Evolutionary conservation across 53 echinoderm and acorn worm genomes (phyloP), one percentile per base, ranked within the genome.

Genomic region (Stichopus horrens): DNA sequence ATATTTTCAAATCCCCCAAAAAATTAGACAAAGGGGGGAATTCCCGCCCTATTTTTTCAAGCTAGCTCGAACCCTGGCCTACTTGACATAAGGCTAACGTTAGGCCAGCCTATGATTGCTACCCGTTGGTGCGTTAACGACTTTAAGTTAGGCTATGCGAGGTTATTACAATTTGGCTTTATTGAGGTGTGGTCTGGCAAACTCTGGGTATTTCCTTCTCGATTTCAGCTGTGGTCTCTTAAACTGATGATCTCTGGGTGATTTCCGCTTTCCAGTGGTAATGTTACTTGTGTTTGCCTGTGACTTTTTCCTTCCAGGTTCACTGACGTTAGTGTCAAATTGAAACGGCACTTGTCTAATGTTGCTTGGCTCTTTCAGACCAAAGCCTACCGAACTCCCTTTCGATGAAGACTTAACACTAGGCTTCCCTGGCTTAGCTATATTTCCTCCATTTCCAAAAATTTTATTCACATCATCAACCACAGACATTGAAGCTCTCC

Each of bases 401-500:
- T 21, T 55, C n/a, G 82, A 56, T 56, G 52, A 66, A 9, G 18
- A 9, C 37, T 85, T 85, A 85, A 85, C 85, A 85, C 52, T 85
- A 85, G 85, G 85, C 67, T 85, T 85, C 18, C 11, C 11, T 65
- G n/a, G 57, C 52, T 85, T 85, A 7, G 52, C 5, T 9, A 23
- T 66, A 7, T 85, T 85, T 85, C 51, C 85, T 13, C 13, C 21
- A 53, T 52, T 51, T 16, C 59, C 85, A 59, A 85, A 66, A 63
- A 65, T 3, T 22, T 66, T 65, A 67, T 85, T 85, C 6, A 57
- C 0, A 59, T 85, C 85, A 65, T 85, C 85, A 60, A 85, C 52
- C 5, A 60, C 59, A 4, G 85, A 85, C 85, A 85, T 85, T 5
- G 85, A 85, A 21, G 85, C 85, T 68, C 85, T 85, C 68, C 85